Conservation (phyloP, 2,113 vertebrate species). For the Cardinalis cardinalis region DNA sequence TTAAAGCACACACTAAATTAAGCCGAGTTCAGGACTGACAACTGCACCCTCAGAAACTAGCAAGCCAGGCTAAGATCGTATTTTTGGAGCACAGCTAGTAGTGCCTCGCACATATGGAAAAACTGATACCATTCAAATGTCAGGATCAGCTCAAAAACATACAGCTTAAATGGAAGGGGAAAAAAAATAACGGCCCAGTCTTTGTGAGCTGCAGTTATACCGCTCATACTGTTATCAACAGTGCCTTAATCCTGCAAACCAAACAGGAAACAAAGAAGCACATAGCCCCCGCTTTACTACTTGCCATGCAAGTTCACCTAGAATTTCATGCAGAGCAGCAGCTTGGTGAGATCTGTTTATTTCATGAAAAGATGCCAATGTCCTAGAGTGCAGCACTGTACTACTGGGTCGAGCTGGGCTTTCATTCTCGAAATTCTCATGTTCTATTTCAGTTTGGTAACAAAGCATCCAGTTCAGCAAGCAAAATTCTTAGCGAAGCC, state of each 20-base stretch:
- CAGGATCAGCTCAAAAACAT: conserved; percentile 13
- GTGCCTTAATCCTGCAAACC: conserved; percentile 20
- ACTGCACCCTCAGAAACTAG: conserved; percentile 32
- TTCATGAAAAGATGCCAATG: conserved; percentile 45
- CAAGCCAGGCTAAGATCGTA: conserved; percentile 13
- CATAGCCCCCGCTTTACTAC: not conserved
- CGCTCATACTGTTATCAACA: conserved; percentile 32
- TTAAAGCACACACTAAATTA: conserved; percentile 36
- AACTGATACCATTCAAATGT: conserved; percentile 12
- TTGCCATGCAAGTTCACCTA: conserved; percentile 41
- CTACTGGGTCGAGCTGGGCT: conserved; percentile 11
- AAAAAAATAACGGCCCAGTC: not conserved
- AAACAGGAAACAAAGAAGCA: conserved; percentile 63
- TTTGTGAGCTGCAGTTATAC: conserved; percentile 7
- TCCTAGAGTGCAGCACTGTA: conserved; percentile 39
- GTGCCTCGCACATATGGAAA: conserved; percentile 17
- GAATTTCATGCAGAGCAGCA: conserved; percentile 52
- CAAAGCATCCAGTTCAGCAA: conserved; percentile 28
- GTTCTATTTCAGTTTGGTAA: conserved; percentile 45
- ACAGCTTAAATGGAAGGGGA: conserved; percentile 22
- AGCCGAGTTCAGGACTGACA: conserved; percentile 21
- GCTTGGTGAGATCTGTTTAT: conserved; percentile 58
- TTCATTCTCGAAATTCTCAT: conserved; percentile 40
- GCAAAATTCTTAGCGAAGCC: conserved; percentile 26
- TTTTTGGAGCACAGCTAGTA: conserved; percentile 50